Percentiles rank a stretch among this genome's conserved stretches.
Conservation (phyloP, 2,797 vertebrate genomes). For the Limosa lapponica region DNA sequence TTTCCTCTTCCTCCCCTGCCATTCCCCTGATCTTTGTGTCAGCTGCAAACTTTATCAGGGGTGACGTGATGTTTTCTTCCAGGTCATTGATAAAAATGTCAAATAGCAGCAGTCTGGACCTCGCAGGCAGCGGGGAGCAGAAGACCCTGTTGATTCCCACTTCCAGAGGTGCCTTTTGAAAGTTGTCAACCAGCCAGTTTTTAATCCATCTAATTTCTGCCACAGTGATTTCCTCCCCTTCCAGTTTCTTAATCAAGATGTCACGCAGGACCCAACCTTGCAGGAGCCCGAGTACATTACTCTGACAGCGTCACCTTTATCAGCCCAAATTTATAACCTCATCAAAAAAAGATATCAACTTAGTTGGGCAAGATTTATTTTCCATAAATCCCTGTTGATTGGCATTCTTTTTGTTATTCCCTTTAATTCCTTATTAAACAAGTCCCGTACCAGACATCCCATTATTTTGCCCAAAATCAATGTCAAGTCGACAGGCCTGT, state of each 20-base stretch:
- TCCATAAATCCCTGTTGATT: slow-evolving; percentile 57
- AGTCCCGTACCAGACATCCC: slow-evolving; percentile 35
- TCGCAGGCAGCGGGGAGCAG: background rate
- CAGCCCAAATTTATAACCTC: slow-evolving; percentile 49
- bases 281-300: background rate
- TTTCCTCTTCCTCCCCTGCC: background rate
- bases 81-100: slow-evolving; percentile 35
- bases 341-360: slow-evolving; percentile 54
- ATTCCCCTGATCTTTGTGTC: background rate
- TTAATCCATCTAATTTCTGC: slow-evolving; percentile 8
- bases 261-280: background rate
- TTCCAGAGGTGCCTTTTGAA: background rate
- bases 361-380: slow-evolving; percentile 37
- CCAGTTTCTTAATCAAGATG: slow-evolving; percentile 63
- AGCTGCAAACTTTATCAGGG: slow-evolving; percentile 10
- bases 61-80: background rate
- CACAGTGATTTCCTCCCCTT: background rate
- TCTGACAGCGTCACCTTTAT: slow-evolving; percentile 32
- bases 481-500: slow-evolving; percentile 37
- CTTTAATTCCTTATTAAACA: slow-evolving; percentile 67
- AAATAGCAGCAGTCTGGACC: background rate
- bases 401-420: slow-evolving; percentile 55
- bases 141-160: background rate
- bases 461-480: slow-evolving; percentile 61
- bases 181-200: background rate